These are phyloP conservation scores for Amphiprion ocellaris DNA, from an alignment of 2,113 vertebrate genomes.

Conservation along the genomic window DNA sequence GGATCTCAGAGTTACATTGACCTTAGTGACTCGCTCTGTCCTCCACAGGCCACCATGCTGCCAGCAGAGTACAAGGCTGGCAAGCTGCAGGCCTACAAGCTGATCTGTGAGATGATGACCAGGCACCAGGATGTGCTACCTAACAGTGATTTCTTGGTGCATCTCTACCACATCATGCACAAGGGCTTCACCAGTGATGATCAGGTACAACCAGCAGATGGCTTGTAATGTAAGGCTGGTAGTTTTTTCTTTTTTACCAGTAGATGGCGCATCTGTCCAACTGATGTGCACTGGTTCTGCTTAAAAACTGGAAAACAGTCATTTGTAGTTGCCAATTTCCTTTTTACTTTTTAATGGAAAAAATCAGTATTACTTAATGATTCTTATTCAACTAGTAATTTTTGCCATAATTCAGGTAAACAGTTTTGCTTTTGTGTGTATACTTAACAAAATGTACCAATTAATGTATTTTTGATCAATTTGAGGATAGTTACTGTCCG, in stretches of 20 bases:
- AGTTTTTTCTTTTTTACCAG: slow-evolving; percentile 16
- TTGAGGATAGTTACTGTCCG: not conserved
- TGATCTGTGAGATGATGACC: slow-evolving; percentile 99
- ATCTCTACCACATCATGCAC: slow-evolving; percentile 96
- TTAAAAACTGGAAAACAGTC: not conserved
- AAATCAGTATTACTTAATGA: not conserved
- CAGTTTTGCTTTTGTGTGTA: not conserved
- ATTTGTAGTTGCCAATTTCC: slow-evolving; percentile 11
- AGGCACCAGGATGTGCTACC: slow-evolving; percentile 96
- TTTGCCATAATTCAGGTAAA: not conserved
- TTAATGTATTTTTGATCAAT: not conserved
- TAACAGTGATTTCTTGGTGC: slow-evolving; percentile 94
- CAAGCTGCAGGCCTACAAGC: slow-evolving; percentile 94
- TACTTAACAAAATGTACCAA: not conserved
- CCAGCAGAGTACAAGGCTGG: slow-evolving; percentile 94
- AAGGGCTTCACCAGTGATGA: slow-evolving; percentile 93
- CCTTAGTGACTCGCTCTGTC: not conserved
- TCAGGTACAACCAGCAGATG: slow-evolving; percentile 87
- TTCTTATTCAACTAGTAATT: slow-evolving; percentile 1
- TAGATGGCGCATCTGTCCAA: slow-evolving; percentile 64
- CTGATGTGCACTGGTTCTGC: not conserved
- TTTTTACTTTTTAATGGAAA: slow-evolving; percentile 16
- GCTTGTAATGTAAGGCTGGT: not conserved
- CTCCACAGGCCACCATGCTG: slow-evolving; percentile 90
- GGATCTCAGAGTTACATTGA: not conserved